Percentiles rank a stretch among this genome's conserved stretches.
Conservation (phyloP, 23 tunicate genomes). For the Corella eumyota region DNA sequence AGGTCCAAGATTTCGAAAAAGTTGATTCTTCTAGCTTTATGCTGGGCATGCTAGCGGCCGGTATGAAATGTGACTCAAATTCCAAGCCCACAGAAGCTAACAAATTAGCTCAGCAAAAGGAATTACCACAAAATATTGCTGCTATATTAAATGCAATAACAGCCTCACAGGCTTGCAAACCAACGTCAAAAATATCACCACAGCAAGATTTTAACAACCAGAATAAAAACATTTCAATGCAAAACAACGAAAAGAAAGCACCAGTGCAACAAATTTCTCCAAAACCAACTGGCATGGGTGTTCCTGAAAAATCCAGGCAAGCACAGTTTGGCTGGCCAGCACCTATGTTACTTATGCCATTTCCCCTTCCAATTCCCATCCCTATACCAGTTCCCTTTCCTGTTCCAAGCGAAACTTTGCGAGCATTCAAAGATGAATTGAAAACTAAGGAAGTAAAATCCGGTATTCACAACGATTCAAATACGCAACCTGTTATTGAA, state of each 20-base stretch:
- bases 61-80: neutral
- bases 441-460: too few relatives aligned
- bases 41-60: constrained; percentile 12
- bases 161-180: neutral
- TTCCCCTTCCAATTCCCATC: constrained; percentile 35
- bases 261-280: neutral
- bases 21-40: constrained; percentile 9
- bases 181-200: neutral
- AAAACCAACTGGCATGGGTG: neutral
- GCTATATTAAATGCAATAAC: neutral
- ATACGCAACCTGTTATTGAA: too few relatives aligned
- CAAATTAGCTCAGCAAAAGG: too few relatives aligned
- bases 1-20: too few relatives aligned
- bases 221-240: neutral
- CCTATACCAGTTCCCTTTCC: constrained; percentile 22
- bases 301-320: neutral
- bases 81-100: neutral
- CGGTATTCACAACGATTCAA: too few relatives aligned
- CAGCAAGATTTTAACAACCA: neutral
- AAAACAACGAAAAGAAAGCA: neutral
- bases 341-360: constrained; percentile 26
- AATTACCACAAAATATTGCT: too few relatives aligned
- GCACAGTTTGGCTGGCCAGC: constrained; percentile 3
- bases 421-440: too few relatives aligned
- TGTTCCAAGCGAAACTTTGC: neutral